Conservation (phyloP, 1,140 invertebrate genomes). For the Drosophila ironensis region DNA sequence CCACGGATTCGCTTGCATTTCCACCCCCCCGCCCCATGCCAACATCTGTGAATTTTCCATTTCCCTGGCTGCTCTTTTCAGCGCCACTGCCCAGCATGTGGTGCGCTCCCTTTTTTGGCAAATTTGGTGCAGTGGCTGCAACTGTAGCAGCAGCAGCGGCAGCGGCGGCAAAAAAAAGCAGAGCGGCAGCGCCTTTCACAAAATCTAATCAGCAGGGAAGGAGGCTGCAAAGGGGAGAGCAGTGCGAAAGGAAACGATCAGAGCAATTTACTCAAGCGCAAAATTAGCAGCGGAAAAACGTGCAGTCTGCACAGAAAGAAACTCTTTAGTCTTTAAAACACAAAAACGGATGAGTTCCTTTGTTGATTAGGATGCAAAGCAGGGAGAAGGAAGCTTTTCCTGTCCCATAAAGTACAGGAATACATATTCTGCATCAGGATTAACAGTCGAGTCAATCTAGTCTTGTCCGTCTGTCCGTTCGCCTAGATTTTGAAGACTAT, state of each 20-base stretch:
- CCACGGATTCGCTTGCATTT: constrained; percentile 19
- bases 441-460: too few species aligned
- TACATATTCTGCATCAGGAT: too few species aligned
- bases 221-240: constrained; percentile 5
- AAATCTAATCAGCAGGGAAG: constrained; percentile 74
- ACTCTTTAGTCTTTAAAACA: too few species aligned
- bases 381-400: too few species aligned
- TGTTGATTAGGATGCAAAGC: too few species aligned
- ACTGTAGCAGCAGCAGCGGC: neutral
- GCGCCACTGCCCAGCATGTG: constrained; percentile 58
- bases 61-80: neutral
- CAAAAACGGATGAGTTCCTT: too few species aligned
- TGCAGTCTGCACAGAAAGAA: constrained; percentile 1
- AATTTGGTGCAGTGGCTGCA: constrained; percentile 64
- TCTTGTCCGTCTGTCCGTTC: too few species aligned
- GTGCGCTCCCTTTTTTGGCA: constrained; percentile 76
- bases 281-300: constrained; percentile 62
- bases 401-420: too few species aligned
- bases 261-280: constrained; percentile 75
- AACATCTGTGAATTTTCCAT: neutral
- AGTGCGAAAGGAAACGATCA: constrained; percentile 49
- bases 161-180: constrained; percentile 6
- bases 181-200: constrained; percentile 64
- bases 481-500: too few species aligned
- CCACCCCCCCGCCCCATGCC: neutral